Conservation (phyloP, 2,888 invertebrate genomes). For the Yponomeuta sedellus region DNA sequence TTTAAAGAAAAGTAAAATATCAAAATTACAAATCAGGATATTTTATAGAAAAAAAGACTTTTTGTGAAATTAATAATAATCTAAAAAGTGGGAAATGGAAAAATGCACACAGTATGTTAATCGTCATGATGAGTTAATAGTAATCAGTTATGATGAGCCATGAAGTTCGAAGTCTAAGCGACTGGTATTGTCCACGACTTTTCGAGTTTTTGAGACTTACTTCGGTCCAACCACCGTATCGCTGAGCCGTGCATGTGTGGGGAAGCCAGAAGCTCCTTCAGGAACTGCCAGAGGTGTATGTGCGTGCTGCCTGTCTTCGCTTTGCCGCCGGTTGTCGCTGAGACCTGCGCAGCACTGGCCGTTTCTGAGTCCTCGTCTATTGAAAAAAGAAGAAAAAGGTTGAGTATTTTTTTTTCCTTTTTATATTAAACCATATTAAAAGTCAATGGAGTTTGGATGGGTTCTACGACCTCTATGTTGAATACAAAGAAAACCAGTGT, state of each 20-base stretch:
- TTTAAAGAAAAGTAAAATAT: too few relatives aligned
- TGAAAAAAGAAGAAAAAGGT: slow-evolving; percentile 21
- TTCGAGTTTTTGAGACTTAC: slow-evolving; percentile 53
- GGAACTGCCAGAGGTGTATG: slow-evolving; percentile 99
- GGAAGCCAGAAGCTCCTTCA: slow-evolving; percentile 94
- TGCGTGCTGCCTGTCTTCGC: slow-evolving; percentile 84
- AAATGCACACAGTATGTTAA: too few relatives aligned
- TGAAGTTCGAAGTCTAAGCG: too few relatives aligned
- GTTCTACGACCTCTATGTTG: too few relatives aligned
- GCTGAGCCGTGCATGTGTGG: slow-evolving; percentile 94
- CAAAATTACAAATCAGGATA: too few relatives aligned
- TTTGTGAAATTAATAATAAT: too few relatives aligned
- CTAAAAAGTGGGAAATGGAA: too few relatives aligned
- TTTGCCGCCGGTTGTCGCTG: slow-evolving; percentile 46
- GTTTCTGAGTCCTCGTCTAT: slow-evolving; percentile 79
- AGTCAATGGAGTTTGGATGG: background rate
- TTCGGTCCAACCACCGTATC: slow-evolving; percentile 97
- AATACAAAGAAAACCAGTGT: too few relatives aligned
- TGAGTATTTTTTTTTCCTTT: background rate
- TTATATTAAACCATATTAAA: background rate
- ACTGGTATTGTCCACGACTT: too few relatives aligned
- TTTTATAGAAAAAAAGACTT: too few relatives aligned
- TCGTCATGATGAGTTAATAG: too few relatives aligned
- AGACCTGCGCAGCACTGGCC: slow-evolving; percentile 31
- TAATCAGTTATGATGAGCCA: too few relatives aligned